These are phyloP conservation scores for Progne subis DNA, from an alignment of 2,113 vertebrate genomes.

Conservation along the genomic window DNA sequence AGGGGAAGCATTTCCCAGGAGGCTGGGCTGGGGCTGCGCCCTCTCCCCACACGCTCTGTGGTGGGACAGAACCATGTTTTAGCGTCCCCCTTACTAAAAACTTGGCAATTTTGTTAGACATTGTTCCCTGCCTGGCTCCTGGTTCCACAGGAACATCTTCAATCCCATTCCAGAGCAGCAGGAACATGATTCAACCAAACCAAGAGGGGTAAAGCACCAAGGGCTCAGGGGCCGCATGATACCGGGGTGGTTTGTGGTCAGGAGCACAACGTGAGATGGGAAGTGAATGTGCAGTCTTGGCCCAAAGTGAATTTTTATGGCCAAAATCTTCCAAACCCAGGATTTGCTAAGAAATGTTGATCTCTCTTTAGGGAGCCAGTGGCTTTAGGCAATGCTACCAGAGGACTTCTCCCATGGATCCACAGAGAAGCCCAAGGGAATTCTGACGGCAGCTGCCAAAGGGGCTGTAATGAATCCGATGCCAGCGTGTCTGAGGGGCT, in stretches of 20 bases:
- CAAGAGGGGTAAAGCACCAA: neutral
- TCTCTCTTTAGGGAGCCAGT: neutral
- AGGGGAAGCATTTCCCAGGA: neutral
- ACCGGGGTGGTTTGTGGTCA: neutral
- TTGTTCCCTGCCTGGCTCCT: neutral
- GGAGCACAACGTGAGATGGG: neutral
- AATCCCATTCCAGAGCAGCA: neutral
- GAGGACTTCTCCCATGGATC: neutral
- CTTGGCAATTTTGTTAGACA: neutral
- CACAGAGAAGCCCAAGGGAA: neutral
- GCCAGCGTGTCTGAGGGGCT: slow-evolving; percentile 42
- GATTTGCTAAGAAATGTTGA: neutral
- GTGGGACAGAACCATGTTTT: fast-evolving
- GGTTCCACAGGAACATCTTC: neutral
- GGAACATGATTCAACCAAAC: neutral
- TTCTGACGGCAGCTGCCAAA: slow-evolving; percentile 14
- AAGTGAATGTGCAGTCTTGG: neutral
- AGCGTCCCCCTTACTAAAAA: neutral
- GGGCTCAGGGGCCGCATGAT: neutral
- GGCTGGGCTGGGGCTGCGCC: neutral
- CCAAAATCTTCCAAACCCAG: neutral
- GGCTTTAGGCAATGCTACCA: neutral
- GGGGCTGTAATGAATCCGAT: neutral
- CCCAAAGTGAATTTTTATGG: neutral
- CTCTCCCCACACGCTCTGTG: fast-evolving